phyloP scores from a whole-genome alignment of 2,888 invertebrate genomes.

The Pedicia rivosa region DNA sequence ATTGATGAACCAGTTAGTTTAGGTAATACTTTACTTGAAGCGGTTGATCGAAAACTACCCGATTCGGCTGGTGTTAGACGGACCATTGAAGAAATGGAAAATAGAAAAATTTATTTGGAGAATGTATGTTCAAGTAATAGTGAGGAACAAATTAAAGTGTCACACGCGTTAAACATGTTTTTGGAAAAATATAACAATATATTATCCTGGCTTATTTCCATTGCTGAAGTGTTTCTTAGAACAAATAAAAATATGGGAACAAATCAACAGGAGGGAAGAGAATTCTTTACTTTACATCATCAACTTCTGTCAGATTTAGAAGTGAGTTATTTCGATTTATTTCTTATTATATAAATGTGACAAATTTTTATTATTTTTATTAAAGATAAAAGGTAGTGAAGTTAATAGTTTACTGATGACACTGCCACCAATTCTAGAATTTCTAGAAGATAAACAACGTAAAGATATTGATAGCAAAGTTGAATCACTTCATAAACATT shows the following conservation, averaged over 20 bases:
- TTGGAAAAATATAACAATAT: conserved; percentile 51
- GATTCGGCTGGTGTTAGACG: conserved; percentile 50
- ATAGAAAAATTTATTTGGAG: conserved; percentile 47
- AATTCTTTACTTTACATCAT: conserved; percentile 57
- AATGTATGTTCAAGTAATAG: conserved; percentile 47
- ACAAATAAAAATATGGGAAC: conserved; percentile 62
- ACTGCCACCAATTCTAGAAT: conserved; percentile 43
- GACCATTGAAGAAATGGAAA: conserved; percentile 56
- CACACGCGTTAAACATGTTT: conserved; percentile 49
- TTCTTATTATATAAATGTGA: too few species aligned
- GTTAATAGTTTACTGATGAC: conserved; percentile 45
- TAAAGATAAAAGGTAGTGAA: conserved; percentile 48
- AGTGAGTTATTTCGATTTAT: conserved; percentile 32
- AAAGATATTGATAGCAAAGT: conserved; percentile 45
- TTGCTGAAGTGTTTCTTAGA: conserved; percentile 55
- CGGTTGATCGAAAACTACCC: conserved; percentile 42
- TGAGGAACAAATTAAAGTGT: conserved; percentile 52
- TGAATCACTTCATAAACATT: conserved; percentile 42
- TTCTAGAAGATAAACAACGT: conserved; percentile 45
- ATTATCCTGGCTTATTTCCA: conserved; percentile 55
- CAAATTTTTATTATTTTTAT: conserved; percentile 12
- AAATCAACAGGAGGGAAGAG: conserved; percentile 44
- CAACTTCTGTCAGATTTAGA: conserved; percentile 55
- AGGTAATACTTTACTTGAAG: conserved; percentile 55
- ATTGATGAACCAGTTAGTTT: conserved; percentile 49